Evolutionary conservation across 30 jellyfish, hydroid and myxozoan species (phyloP).

Genomic region (Cassiopea xamachana): DNA sequence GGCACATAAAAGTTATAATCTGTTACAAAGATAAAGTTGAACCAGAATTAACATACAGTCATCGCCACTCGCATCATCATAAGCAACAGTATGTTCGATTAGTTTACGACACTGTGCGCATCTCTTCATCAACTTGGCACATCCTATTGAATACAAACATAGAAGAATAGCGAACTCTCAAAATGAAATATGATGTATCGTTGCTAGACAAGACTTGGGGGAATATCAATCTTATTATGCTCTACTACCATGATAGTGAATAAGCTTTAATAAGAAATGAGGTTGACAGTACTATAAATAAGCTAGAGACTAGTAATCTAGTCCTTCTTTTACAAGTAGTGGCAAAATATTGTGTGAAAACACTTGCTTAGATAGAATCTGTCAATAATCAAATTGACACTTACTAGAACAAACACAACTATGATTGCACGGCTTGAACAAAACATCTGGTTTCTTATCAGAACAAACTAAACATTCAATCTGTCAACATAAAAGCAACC

Average conservation of each 20-base stretch:
- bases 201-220: neutral
- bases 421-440: constrained; percentile 90
- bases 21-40: neutral
- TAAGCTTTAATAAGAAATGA: no score
- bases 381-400: neutral
- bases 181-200: neutral
- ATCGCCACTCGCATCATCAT: constrained; percentile 49
- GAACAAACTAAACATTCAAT: constrained; percentile 92
- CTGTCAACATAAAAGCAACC: constrained; percentile 47
- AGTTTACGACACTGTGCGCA: constrained; percentile 87
- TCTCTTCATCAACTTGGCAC: constrained; percentile 84
- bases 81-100: constrained; percentile 59
- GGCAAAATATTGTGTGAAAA: neutral
- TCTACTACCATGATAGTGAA: no score
- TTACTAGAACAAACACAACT: constrained; percentile 81
- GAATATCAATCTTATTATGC: no score
- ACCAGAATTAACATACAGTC: constrained; percentile 21
- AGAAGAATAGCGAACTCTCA: neutral
- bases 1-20: neutral
- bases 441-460: constrained; percentile 76
- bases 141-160: constrained; percentile 31
- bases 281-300: no score
- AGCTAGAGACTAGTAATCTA: no score
- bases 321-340: no score
- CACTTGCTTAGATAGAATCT: neutral